Evolutionary conservation across 2,113 vertebrate genomes (phyloP), one percentile per base, ranked within the genome.

Genomic region (Dicentrarchus labrax): DNA sequence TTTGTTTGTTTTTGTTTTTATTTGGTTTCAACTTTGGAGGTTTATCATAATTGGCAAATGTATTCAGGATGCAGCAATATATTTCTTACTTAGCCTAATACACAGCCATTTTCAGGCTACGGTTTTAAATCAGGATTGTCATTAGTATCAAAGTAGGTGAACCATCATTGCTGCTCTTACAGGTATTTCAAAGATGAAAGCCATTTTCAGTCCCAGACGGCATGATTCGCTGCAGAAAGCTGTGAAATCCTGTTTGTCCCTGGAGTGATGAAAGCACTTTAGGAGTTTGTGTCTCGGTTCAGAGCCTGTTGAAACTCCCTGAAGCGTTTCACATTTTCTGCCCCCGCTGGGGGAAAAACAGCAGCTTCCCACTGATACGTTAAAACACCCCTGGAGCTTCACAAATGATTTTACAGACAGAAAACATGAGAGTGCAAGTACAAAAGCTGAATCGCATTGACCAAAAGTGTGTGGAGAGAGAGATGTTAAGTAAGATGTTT

Each of bases 301-400:
- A 86, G 69, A 72, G 73, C 51, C 86, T 47, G 69, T 30, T 72
- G 66, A 80, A 79, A 56, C 48, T 86, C 80, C 69, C 83, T 72
- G 50, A 86, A 84, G 88, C 88, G 72, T 73, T 85, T 73, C 82
- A 70, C 72, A 80, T 90, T 88, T 88, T 90, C 86, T 78, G 80
- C 77, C 65, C 30, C 80, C 68, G 53, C 64, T 79, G 76, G 72
- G 80, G 82, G 80, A 59, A 79, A 80, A 76, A 70, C 64, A 56
- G 77, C 74, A 36, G 64, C 43, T 77, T 62, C 43, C 38, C 6
- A 22, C 56, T 36, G 15, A 72, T 62, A 71, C 16, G 60, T 70
- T 47, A 78, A 80, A 76, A 79, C 39, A 85, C 66, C 71, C 66
- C 79, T 16, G 6, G 57, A 71, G 75, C 65, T 64, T 45, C 57